Percentiles rank a stretch among this genome's conserved stretches.
Evolutionary conservation across 2,113 vertebrate species (phyloP).

Genomic region (Bubalus kerabau): DNA sequence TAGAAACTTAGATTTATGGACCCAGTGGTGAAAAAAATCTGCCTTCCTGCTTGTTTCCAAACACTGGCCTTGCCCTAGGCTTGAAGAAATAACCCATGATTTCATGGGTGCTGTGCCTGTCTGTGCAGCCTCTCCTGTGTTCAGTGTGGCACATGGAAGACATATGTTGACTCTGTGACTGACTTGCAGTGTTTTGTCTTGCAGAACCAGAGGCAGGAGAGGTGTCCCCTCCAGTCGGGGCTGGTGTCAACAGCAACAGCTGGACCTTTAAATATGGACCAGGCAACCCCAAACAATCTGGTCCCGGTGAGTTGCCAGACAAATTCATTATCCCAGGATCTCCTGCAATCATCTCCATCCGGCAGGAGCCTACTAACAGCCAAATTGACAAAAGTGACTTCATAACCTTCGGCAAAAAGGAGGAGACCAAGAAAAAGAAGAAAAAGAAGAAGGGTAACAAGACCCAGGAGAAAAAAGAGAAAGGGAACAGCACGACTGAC

Average conservation of each 20-base stretch:
- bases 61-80: background rate
- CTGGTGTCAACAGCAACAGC: conserved; percentile 98
- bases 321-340: conserved; percentile 99
- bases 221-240: conserved; percentile 96
- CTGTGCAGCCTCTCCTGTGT: background rate
- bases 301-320: conserved; percentile 97
- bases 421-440: conserved; percentile 98
- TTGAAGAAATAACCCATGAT: background rate
- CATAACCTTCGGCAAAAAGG: conserved; percentile 98
- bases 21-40: background rate
- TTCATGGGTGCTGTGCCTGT: background rate
- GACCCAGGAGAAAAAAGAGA: conserved; percentile 94
- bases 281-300: conserved; percentile 92
- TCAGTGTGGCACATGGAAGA: background rate
- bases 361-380: conserved; percentile 92
- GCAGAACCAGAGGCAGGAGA: conserved; percentile 96
- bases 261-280: conserved; percentile 99
- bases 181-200: conserved; percentile 68
- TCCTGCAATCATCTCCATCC: conserved; percentile 98
- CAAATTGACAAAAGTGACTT: conserved; percentile 98
- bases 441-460: conserved; percentile 99
- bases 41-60: background rate
- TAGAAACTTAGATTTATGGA: conserved; percentile 7
- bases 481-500: conserved; percentile 92
- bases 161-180: background rate